Base-by-base conservation (phyloP, 2,113 vertebrate genomes). In the Patagioenas fasciata region DNA sequence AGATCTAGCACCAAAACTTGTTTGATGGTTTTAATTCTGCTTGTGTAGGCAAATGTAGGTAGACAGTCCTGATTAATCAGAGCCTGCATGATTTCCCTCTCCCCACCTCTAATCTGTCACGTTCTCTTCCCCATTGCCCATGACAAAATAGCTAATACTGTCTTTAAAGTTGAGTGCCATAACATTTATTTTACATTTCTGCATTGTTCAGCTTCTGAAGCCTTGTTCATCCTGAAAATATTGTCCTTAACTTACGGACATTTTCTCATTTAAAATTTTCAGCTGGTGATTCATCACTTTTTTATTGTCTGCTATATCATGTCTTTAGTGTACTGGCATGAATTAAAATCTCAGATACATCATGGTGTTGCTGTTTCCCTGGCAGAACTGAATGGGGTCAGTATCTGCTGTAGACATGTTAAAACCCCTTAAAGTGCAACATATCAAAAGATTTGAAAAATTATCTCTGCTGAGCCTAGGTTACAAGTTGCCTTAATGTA, bases 401-500 rank as follows among this genome's bases (percentile, higher is more conserved):
- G 50, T 47, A 36, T 65, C 75, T n/a, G 54, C 51, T 4, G 34
- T 42, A 83, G 88, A 70, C 74, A 14, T 3, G 7, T 60, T 88
- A 80, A 47, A 96, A 95, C 77, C 73, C 95, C 92, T 74, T 23
- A 74, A 80, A 69, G 67, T 60, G 42, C 15, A 4, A 56, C 62
- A 8, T 77, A 70, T 25, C 24, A 15, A 32, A 91, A 88, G 88
- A 94, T 94, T 92, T 80, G 47, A 83, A 72, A 91, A 62, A 79
- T 80, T 17, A 73, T 78, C 66, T 90, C 69, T 64, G 36, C 48
- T 89, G 84, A 91, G 66, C 81, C 56, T 48, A 88, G 75, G 70
- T 84, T 84, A 79, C 91, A 83, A 54, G 84, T 93, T 93, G 90
- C 79, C 38, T 90, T 95, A 85, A 95, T 93, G 89, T 93, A 85